Conservation (phyloP, 2,797 vertebrate species). For the Sylvilagus floridanus region DNA sequence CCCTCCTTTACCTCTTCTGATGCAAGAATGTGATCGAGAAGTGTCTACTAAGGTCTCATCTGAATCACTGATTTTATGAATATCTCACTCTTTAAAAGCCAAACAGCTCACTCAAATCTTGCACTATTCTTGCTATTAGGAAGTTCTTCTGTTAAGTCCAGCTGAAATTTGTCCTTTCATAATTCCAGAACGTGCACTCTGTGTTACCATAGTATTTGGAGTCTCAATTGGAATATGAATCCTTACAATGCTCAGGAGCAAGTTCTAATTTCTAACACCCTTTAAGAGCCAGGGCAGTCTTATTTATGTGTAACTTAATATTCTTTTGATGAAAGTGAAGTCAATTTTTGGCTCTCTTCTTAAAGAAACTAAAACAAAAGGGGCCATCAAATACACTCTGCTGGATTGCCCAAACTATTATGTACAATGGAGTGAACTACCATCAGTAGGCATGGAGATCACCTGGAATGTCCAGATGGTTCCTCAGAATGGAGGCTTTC, state of each 20-base stretch:
- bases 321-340: conserved; percentile 77
- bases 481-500: conserved; percentile 77
- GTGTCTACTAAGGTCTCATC: background rate
- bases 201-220: background rate
- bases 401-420: conserved; percentile 71
- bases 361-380: conserved; percentile 79
- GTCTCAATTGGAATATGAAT: background rate
- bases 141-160: background rate
- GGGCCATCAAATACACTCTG: conserved; percentile 61
- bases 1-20: background rate
- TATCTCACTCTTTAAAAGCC: background rate
- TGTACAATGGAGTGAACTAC: conserved; percentile 68
- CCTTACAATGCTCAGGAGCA: conserved; percentile 31
- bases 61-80: conserved; percentile 9
- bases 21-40: background rate
- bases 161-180: background rate
- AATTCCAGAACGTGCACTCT: background rate
- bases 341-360: conserved; percentile 74
- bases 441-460: conserved; percentile 83
- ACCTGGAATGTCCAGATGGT: conserved; percentile 84
- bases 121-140: background rate
- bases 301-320: conserved; percentile 69
- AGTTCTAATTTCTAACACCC: conserved; percentile 56
- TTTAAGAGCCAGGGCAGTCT: conserved; percentile 49
- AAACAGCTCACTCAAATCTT: background rate